Base-by-base conservation (phyloP, 2,113 vertebrate genomes). In the Centropus unirufus region DNA sequence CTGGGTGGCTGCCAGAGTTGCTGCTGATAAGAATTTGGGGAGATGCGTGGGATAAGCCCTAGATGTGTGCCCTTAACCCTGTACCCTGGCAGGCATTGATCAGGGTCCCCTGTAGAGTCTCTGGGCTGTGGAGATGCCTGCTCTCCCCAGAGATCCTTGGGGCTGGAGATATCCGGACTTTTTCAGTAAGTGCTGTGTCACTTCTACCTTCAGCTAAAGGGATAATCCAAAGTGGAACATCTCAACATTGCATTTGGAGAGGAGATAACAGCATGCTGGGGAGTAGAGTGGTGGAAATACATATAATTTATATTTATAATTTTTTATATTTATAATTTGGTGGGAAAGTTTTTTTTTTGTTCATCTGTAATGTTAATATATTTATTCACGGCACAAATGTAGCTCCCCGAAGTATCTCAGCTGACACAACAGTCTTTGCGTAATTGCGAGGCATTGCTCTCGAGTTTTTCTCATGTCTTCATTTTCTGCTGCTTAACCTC, bases 401-500 rank as follows among this genome's bases (percentile, higher is more conserved):
- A 51, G 67, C 79, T 96, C 63, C 78, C 44, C 49, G 14, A 91
- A 91, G 87, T 55, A 82, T 66, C 72, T 95, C 95, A 96, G 95
- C 96, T 95, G 93, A 90, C 87, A 94, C 85, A 95, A 95, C 84
- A 92, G 84, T 82, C 93, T 46, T 39, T 89, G 84, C 94, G 84
- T 81, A 72, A 89, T 36, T 73, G 58, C 15, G 55, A 72, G 42
- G 81, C 87, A 79, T 91, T 87, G 87, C 94, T 93, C 73, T 85
- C n/a, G 3, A 0, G 1, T 94, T 97, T 97, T 89, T 91, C 87
- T 96, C 78, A 82, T 94, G 89, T 95, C 93, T 94, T 95, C 94
- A 95, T 96, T 95, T 91, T 95, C 82, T 83, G 66, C 89, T 79
- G 91, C 91, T 95, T 95, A 95, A 96, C 95, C 94, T 95, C 94